Percentiles rank a stretch among this genome's conserved stretches.
These are phyloP conservation scores for Ardeotis arabs DNA, from an alignment of 2,113 vertebrate species.

Conservation along the genomic window DNA sequence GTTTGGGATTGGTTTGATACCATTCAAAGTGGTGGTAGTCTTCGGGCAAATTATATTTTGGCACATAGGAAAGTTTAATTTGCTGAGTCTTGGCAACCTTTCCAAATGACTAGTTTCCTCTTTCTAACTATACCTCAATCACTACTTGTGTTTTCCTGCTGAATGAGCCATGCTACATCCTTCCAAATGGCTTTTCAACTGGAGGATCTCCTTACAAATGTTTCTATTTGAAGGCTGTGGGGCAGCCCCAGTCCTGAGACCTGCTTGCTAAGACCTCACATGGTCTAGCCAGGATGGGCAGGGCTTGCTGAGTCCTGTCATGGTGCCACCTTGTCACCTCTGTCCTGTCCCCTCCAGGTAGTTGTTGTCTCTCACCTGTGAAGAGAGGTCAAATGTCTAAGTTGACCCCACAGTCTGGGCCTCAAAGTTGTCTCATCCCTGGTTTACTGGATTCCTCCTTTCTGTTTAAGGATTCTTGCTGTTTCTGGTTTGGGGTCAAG, in stretches of 20 bases:
- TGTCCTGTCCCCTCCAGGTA: not conserved
- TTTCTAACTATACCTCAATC: not conserved
- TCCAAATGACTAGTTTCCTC: not conserved
- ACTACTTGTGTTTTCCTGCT: not conserved
- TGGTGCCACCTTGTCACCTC: not conserved
- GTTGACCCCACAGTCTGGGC: not conserved
- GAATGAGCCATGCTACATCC: not conserved
- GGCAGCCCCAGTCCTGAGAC: not conserved
- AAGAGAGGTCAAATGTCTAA: not conserved
- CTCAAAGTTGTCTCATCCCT: not conserved
- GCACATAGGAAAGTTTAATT: not conserved
- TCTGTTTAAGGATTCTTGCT: not conserved
- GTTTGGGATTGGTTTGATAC: not conserved
- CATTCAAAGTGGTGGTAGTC: not conserved
- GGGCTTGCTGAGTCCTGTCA: not conserved
- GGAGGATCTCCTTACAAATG: not conserved
- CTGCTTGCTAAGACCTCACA: accelerated
- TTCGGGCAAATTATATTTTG: not conserved
- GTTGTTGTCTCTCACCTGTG: accelerated
- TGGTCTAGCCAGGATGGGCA: not conserved
- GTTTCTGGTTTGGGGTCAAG: not conserved
- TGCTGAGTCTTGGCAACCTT: not conserved
- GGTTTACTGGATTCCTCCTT: not conserved
- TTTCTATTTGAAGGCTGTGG: not conserved
- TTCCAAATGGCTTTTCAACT: not conserved